phyloP scores from a whole-genome alignment of 2,113 vertebrate species.

The Amphiprion ocellaris region DNA sequence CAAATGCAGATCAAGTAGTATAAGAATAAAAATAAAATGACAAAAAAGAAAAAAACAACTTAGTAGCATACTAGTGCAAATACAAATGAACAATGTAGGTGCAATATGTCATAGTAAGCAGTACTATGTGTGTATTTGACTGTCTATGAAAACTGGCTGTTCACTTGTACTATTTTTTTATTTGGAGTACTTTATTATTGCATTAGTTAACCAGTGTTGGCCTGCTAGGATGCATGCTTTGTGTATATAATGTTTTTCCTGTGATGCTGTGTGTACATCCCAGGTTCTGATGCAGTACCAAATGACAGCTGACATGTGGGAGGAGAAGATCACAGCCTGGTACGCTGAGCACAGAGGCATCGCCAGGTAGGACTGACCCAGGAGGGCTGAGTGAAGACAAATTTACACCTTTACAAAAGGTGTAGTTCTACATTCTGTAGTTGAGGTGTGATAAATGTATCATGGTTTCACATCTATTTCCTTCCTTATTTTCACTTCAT shows the following conservation, averaged over 20 bases:
- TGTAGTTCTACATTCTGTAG: neutral
- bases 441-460: neutral
- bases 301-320: conserved; percentile 97
- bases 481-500: conserved; percentile 1
- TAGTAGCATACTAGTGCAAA: too few relatives aligned
- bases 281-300: conserved; percentile 96
- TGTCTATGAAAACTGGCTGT: neutral
- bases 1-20: too few relatives aligned
- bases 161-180: neutral
- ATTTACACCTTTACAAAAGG: neutral
- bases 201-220: neutral
- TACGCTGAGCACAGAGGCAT: conserved; percentile 94
- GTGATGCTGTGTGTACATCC: neutral
- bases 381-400: neutral
- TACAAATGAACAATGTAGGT: too few relatives aligned
- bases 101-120: neutral
- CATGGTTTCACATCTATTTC: neutral
- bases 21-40: too few relatives aligned
- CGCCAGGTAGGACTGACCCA: conserved; percentile 86
- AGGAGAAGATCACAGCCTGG: conserved; percentile 95
- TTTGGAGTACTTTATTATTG: neutral
- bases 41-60: too few relatives aligned
- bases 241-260: neutral
- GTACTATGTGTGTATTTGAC: neutral
- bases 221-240: neutral